Percentiles rank a stretch among this genome's conserved stretches.
Conservation (phyloP, 1,140 invertebrate genomes). For the Polypedilum vanderplanki region DNA sequence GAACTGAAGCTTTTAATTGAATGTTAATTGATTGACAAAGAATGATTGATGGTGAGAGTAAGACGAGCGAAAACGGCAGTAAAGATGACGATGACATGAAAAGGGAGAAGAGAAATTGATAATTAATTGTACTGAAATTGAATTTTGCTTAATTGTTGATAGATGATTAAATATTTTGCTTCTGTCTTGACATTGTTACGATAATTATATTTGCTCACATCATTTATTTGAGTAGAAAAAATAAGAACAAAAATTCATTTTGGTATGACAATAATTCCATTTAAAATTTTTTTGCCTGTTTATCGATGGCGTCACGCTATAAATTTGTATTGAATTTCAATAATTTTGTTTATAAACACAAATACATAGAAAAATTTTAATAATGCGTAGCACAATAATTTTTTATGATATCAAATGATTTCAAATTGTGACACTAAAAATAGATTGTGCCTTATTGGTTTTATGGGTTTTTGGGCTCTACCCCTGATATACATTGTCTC, state of each 20-base stretch:
- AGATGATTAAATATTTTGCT: too few species aligned
- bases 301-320: not conserved
- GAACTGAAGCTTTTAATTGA: conserved; percentile 12
- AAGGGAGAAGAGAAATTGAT: not conserved
- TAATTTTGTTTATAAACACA: too few species aligned
- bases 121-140: conserved; percentile 1
- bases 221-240: too few species aligned
- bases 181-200: too few species aligned
- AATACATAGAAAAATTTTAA: too few species aligned
- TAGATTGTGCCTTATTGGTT: conserved; percentile 4
- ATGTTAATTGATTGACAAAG: conserved; percentile 19
- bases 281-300: too few species aligned
- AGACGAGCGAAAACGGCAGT: not conserved
- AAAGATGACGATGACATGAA: not conserved
- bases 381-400: not conserved
- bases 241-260: too few species aligned
- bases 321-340: not conserved
- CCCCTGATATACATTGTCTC: not conserved
- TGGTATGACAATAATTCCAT: too few species aligned
- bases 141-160: not conserved
- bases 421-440: not conserved
- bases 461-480: not conserved
- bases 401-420: not conserved
- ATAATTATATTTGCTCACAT: too few species aligned
- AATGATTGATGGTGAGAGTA: conserved; percentile 4